phyloP scores from a whole-genome alignment of 2,113 vertebrate species.

The Hassar affinis region DNA sequence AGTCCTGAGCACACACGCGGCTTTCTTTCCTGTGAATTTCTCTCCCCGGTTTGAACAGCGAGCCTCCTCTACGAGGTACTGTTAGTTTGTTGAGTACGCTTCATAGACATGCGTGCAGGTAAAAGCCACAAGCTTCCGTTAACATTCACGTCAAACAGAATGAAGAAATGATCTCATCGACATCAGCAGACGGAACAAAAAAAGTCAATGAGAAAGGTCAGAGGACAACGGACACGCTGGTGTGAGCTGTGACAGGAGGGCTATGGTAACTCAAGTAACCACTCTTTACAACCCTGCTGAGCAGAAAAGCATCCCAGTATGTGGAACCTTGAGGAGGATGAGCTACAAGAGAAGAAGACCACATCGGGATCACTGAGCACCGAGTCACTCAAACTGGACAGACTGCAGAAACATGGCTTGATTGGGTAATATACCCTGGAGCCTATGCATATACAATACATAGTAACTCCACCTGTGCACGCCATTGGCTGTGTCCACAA shows the following conservation, averaged over 20 bases:
- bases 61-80: neutral
- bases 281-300: neutral
- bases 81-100: neutral
- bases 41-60: neutral
- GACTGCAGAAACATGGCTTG: neutral
- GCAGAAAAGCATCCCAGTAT: neutral
- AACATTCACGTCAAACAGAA: neutral
- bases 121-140: neutral
- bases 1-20: slow-evolving; percentile 60
- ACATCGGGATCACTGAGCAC: neutral
- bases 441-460: too few species aligned
- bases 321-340: neutral
- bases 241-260: neutral
- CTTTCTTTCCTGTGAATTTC: neutral
- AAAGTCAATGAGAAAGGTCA: neutral
- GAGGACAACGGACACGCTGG: neutral
- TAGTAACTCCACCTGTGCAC: too few species aligned
- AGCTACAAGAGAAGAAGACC: neutral
- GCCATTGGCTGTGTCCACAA: too few species aligned
- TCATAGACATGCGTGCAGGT: too few species aligned
- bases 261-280: neutral
- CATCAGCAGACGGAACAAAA: neutral
- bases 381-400: neutral
- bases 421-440: too few species aligned
- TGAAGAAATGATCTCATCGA: neutral